Evolutionary conservation across 2,888 invertebrate genomes (phyloP).

Genomic region (Platypus cylindrus): DNA sequence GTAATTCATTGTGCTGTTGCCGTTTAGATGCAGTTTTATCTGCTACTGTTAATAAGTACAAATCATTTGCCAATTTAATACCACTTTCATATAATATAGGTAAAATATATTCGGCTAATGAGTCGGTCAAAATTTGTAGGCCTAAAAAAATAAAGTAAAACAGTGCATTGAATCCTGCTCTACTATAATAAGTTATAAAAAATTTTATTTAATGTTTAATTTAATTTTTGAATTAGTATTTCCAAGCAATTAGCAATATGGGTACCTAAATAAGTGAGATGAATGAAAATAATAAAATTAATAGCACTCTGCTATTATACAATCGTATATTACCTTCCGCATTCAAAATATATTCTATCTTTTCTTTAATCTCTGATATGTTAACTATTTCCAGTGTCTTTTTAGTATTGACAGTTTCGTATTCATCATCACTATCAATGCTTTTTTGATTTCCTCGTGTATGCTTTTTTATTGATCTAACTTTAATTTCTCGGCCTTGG

Average conservation of each 20-base stretch:
- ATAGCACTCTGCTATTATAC: too few relatives aligned
- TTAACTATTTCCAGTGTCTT: conserved; percentile 49
- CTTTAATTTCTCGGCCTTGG: conserved; percentile 91
- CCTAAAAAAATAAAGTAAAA: conserved; percentile 30
- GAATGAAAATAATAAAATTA: too few relatives aligned
- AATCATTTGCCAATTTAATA: conserved; percentile 53
- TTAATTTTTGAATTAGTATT: too few relatives aligned
- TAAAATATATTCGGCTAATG: conserved; percentile 56
- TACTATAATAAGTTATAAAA: conserved; percentile 55
- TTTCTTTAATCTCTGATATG: conserved; percentile 51
- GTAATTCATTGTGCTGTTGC: conserved; percentile 67
- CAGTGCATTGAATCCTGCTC: too few relatives aligned
- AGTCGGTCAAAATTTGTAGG: conserved; percentile 53
- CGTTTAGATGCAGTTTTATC: conserved; percentile 55
- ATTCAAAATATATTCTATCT: conserved; percentile 12
- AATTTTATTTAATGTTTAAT: too few relatives aligned
- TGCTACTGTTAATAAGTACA: conserved; percentile 63
- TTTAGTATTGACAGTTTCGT: conserved; percentile 23
- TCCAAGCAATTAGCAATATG: too few relatives aligned
- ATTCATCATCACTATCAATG: conserved; percentile 55
- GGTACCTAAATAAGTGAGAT: too few relatives aligned
- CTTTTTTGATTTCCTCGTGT: conserved; percentile 42
- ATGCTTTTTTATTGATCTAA: conserved; percentile 83
- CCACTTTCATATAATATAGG: conserved; percentile 59
- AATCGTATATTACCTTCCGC: too few relatives aligned